Base-by-base conservation (phyloP, 2,113 vertebrate genomes). In the Sinocyclocheilus rhinocerous region DNA sequence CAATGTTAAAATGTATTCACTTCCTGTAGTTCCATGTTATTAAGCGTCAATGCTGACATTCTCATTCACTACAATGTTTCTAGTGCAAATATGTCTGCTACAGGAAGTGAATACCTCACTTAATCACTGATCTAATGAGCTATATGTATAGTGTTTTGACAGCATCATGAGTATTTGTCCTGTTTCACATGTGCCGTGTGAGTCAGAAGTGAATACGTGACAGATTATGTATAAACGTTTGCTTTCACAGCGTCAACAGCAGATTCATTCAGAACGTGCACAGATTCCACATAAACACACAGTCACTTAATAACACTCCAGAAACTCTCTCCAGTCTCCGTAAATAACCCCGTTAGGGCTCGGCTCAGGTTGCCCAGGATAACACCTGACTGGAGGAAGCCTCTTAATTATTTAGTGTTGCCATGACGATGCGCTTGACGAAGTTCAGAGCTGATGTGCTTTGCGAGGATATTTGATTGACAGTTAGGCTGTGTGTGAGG, bases 371-470 rank as follows among this genome's bases (percentile, higher is more conserved):
- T 89, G 79, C 87, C 20, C 69, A 50, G n/a, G 57, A 88, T 73
- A 82, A 55, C 81, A 77, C 63, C 8, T 36, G 59, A 45, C 42
- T 70, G 33, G 67, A 42, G 52, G 63, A 63, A 52, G 29, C 55
- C 52, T 8, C 79, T 90, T 50, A 86, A 90, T 90, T 86, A 88
- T 88, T 89, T 29, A 89, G 70, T 52, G 57, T 86, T 83, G 55
- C 76, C 85, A 76, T 72, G 33, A 39, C 12, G 48, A 67, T 79
- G 69, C 6, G 57, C 42, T 70, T 85, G 73, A 79, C 70, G 69
- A 76, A 8, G 26, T 79, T 55, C 13, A 29, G 24, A 45, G 61
- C 65, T 2, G 57, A 82, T 10, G 39, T 52, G 70, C 61, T 63
- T 52, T 75, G 67, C 48, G 8, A 63, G 67, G 69, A 13, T 24